These are phyloP conservation scores for Calcarius ornatus DNA, from an alignment of 2,113 vertebrate genomes.

Conservation along the genomic window DNA sequence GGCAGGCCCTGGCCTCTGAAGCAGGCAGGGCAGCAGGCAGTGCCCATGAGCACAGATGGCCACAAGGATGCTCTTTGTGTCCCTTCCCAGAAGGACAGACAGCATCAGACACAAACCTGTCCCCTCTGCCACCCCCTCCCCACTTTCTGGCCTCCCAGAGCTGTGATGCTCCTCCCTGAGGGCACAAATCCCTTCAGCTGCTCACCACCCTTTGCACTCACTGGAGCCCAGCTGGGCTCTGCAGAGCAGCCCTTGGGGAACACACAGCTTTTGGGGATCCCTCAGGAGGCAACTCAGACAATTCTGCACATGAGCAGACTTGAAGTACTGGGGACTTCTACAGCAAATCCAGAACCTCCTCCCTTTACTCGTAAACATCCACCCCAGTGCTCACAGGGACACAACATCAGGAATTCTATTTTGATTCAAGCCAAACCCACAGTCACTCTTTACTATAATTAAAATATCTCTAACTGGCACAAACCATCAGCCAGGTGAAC, in stretches of 20 bases:
- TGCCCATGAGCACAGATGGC: not conserved
- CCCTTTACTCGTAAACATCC: not conserved
- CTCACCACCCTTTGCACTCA: rapidly evolving
- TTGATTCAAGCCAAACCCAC: not conserved
- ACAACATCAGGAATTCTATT: not conserved
- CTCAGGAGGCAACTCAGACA: not conserved
- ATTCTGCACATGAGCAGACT: not conserved
- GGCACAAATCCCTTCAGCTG: not conserved
- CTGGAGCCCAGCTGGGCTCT: not conserved
- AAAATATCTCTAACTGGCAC: not conserved
- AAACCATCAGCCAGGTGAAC: not conserved
- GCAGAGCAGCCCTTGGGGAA: not conserved
- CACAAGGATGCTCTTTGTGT: rapidly evolving
- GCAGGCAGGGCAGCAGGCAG: not conserved
- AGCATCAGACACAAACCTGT: not conserved
- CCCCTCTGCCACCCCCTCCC: too few species aligned
- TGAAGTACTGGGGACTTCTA: not conserved
- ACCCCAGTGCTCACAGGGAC: not conserved
- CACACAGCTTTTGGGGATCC: not conserved
- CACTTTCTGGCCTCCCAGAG: not conserved
- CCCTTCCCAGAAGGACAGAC: not conserved
- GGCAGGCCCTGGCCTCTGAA: not conserved
- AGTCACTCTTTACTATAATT: not conserved
- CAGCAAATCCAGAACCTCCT: not conserved
- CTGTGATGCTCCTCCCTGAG: not conserved